These are phyloP conservation scores for Cassiopea andromeda DNA, from an alignment of 30 jellyfish, hydroid and myxozoan species.

Conservation along the genomic window DNA sequence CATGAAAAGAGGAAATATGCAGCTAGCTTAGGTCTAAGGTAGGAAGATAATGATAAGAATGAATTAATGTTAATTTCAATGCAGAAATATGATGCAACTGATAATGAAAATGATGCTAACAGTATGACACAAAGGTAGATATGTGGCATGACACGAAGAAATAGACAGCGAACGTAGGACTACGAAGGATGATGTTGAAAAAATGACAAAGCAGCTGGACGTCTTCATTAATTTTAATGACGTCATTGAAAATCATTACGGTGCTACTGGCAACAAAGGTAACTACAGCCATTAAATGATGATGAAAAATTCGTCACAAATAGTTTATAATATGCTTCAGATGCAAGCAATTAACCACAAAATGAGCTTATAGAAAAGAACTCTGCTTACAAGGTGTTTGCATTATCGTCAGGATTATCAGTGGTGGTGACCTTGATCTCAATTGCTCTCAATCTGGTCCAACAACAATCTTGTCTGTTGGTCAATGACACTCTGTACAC, in stretches of 20 bases:
- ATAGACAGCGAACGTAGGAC: no score
- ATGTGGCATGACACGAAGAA: no score
- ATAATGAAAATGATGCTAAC: not conserved
- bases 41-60: not conserved
- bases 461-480: conserved; percentile 66
- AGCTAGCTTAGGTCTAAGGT: no score
- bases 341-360: not conserved
- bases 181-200: no score
- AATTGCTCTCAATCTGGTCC: conserved; percentile 49
- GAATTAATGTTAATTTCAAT: not conserved
- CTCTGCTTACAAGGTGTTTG: conserved; percentile 31
- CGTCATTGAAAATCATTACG: no score
- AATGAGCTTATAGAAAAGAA: not conserved
- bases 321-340: not conserved
- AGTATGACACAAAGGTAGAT: no score
- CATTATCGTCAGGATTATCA: conserved; percentile 29
- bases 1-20: no score
- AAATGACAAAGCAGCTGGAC: no score
- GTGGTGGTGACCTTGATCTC: conserved; percentile 54
- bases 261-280: no score
- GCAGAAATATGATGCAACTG: not conserved
- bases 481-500: conserved; percentile 47
- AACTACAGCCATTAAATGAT: no score
- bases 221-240: no score
- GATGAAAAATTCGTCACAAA: no score